Evolutionary conservation across 2,888 invertebrate genomes (phyloP), one percentile per base, ranked within the genome.

Genomic region (Margaritifera margaritifera): DNA sequence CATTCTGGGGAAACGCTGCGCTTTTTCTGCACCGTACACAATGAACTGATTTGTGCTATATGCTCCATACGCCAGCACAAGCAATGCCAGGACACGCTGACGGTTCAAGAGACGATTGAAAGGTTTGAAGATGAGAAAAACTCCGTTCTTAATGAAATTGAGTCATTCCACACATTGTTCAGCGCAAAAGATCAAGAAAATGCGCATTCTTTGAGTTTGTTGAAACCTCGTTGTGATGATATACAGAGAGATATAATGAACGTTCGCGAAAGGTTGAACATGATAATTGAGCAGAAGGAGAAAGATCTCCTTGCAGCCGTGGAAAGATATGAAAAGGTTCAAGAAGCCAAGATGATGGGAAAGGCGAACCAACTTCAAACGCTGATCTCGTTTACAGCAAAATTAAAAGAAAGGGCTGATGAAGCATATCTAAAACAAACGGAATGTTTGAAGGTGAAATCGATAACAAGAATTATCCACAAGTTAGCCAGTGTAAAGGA

Each of bases 11-110:
- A 71, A 61, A 25, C 57, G 6, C 52, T 68, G 2, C 63, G 64
- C 31, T 71, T 71, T 42, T 71, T 68, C 52, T 71, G 71, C 60
- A 64, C 67, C 20, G 24, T 61, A 4, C 68, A 68, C 52, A 67
- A 71, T 55, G 62, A 59, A 25, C 60, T 68, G 57, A 62, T 71
- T 25, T 71, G 71, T 54, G 53, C 64, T 55, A 63, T 71, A n/a
- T 71, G 71, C 31, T 67, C 68, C 18, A 61, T 71, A 6, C 67
- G 68, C 53, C 64, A 22, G 31, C 71, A 71, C 53, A 71, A 68
- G 58, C 27, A 24, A 4, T 71, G 71, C 24, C 53, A 71, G 11
- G 71, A 71, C 19, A 66, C 64, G 31, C 58, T 71, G 6, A 71
- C 71, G 8, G 57, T 68, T 31, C 57, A 63, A 8, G 71, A 71